phyloP scores from a whole-genome alignment of 37 sponge, comb jelly and placozoan species.

The Haliclona indistincta region DNA sequence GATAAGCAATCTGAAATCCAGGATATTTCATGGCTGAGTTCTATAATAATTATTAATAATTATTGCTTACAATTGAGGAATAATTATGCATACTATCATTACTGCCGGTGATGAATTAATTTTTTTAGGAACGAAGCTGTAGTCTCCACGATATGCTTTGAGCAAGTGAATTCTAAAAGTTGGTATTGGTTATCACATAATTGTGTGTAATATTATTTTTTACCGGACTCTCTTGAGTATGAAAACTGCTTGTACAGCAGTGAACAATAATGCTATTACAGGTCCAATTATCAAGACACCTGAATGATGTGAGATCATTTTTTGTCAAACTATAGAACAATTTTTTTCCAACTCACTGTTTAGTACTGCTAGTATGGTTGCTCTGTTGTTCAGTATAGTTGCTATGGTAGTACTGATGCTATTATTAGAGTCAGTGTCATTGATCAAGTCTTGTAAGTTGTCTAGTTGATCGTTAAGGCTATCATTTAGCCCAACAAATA shows the following conservation, averaged over 20 bases:
- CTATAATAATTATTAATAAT: too few relatives aligned
- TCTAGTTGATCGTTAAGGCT: too few relatives aligned
- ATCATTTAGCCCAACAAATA: too few relatives aligned
- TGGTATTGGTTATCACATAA: not conserved
- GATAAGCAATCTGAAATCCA: slow-evolving; percentile 33
- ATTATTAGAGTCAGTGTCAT: too few relatives aligned
- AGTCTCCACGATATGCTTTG: not conserved
- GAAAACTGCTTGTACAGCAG: not conserved
- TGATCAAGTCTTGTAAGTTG: too few relatives aligned
- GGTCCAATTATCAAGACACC: not conserved
- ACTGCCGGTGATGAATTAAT: not conserved
- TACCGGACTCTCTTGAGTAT: not conserved
- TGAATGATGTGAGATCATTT: too few relatives aligned
- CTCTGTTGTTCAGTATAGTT: too few relatives aligned
- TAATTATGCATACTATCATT: not conserved
- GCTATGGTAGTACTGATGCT: too few relatives aligned
- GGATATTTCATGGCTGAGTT: slow-evolving; percentile 18
- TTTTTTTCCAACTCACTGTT: too few relatives aligned
- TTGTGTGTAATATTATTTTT: not conserved
- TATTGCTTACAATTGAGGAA: too few relatives aligned
- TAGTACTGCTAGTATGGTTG: too few relatives aligned
- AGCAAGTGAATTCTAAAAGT: not conserved
- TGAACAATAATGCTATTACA: not conserved
- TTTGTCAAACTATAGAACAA: too few relatives aligned
- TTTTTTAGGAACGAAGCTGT: not conserved